Percentiles rank a stretch among this genome's conserved stretches.
These are phyloP conservation scores for Scolopax bukidnonensis DNA, from an alignment of 2,797 vertebrate species.

Conservation along the genomic window DNA sequence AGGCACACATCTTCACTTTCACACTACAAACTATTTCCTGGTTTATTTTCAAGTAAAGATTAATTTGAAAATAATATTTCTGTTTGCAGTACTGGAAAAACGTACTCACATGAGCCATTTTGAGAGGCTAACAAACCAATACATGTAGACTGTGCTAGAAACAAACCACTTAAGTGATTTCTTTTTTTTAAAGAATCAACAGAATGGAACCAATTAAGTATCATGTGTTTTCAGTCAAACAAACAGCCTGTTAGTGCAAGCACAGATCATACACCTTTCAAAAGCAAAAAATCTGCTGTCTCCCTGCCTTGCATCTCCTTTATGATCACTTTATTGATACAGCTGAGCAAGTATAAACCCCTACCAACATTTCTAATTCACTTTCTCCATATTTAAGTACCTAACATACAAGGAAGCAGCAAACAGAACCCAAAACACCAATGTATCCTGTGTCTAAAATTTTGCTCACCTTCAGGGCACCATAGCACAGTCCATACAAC, in stretches of 20 bases:
- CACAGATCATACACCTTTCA: neutral
- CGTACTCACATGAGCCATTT: neutral
- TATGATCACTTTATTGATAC: neutral
- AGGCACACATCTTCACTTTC: neutral
- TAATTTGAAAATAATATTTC: neutral
- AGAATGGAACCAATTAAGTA: neutral
- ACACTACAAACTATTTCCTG: neutral
- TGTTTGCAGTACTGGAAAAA: neutral
- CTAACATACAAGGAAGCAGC: neutral
- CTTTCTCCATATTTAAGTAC: neutral
- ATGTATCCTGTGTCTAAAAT: neutral
- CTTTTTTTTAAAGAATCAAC: neutral
- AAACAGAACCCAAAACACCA: neutral
- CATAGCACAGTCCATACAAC: conserved; percentile 97
- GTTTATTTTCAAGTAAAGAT: neutral
- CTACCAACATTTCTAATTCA: neutral
- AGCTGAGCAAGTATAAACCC: neutral
- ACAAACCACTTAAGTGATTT: neutral
- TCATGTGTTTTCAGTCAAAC: neutral
- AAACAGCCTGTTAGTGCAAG: neutral
- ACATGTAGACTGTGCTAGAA: neutral
- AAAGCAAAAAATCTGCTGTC: neutral
- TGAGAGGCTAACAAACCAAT: neutral
- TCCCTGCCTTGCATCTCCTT: neutral
- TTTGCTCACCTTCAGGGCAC: conserved; percentile 91